Conservation (phyloP, 2,888 invertebrate genomes). For the Nymphalis polychloros region DNA sequence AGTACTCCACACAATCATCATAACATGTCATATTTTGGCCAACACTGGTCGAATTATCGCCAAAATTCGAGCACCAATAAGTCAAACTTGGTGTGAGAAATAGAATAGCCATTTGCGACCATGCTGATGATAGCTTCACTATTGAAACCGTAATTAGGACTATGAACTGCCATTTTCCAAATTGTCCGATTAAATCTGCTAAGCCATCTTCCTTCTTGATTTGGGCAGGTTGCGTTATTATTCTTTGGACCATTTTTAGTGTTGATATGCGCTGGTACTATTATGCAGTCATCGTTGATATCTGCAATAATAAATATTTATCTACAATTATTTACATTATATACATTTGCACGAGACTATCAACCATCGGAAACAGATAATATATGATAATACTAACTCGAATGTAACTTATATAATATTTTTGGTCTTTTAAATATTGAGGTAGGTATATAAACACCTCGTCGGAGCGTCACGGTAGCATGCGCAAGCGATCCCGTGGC, state of each 20-base stretch:
- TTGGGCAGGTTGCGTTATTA: constrained; percentile 44
- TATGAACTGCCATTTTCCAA: constrained; percentile 87
- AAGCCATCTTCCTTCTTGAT: constrained; percentile 60
- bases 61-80: constrained; percentile 74
- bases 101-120: constrained; percentile 88
- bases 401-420: no score
- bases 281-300: not conserved
- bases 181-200: constrained; percentile 63
- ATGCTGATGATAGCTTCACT: constrained; percentile 88
- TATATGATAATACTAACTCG: no score
- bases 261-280: not conserved
- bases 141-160: constrained; percentile 84
- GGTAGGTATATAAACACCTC: no score
- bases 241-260: constrained; percentile 58
- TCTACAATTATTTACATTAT: not conserved
- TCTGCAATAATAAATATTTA: constrained; percentile 14
- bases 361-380: not conserved
- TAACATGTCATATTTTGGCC: constrained; percentile 75
- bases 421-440: no score
- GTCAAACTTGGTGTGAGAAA: constrained; percentile 85
- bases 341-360: not conserved
- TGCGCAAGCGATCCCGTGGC: no score
- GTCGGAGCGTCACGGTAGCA: no score
- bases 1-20: constrained; percentile 75
- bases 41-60: constrained; percentile 48